These are phyloP conservation scores for Tipula confusa DNA, from an alignment of 2,888 invertebrate species.

Conservation along the genomic window DNA sequence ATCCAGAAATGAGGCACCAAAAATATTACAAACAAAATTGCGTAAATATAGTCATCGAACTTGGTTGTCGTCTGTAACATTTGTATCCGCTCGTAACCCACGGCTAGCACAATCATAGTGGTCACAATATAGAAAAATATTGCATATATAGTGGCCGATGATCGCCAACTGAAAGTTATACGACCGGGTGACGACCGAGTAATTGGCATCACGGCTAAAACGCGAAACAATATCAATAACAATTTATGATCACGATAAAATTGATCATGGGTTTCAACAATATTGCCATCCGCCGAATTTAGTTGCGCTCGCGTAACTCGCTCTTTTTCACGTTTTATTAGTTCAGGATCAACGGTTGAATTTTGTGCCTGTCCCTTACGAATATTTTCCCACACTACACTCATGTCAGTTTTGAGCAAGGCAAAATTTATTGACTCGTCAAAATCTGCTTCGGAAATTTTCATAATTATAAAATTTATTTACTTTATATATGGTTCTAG, in stretches of 20 bases:
- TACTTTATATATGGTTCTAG: background rate
- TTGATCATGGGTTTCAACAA: conserved; percentile 57
- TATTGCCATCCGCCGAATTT: conserved; percentile 56
- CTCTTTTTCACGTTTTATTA: conserved; percentile 36
- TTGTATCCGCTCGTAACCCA: conserved; percentile 59
- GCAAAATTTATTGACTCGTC: conserved; percentile 36
- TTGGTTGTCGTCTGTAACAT: conserved; percentile 58
- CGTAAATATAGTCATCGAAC: conserved; percentile 68
- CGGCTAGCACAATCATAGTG: conserved; percentile 56
- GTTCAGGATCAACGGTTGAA: conserved; percentile 29
- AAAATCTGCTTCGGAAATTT: conserved; percentile 35
- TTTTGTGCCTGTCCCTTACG: background rate
- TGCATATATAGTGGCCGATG: conserved; percentile 61
- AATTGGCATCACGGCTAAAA: conserved; percentile 64
- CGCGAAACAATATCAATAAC: conserved; percentile 58
- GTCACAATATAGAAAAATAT: conserved; percentile 59
- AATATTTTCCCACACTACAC: conserved; percentile 30
- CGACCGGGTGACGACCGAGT: conserved; percentile 53
- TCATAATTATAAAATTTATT: too few relatives aligned
- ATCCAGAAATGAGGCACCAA: conserved; percentile 36
- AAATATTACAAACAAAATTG: conserved; percentile 56
- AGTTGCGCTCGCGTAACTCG: conserved; percentile 51
- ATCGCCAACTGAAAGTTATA: conserved; percentile 62
- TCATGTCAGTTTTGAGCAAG: conserved; percentile 35
- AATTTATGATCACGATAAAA: conserved; percentile 66